phyloP scores from a whole-genome alignment of 2,888 invertebrate species.

The Camptogramma bilineatum region DNA sequence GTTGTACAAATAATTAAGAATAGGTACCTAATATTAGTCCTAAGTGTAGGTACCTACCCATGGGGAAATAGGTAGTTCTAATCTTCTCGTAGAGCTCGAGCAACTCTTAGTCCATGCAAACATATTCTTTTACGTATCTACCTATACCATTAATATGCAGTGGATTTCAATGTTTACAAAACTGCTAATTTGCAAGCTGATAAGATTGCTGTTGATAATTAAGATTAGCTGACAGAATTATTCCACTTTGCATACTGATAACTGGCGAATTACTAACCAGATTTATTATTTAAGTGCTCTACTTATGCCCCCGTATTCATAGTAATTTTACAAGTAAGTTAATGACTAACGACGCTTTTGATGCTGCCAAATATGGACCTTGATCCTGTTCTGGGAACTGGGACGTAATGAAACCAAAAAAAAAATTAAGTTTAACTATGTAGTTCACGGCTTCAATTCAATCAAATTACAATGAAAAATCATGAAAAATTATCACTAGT shows the following conservation, averaged over 20 bases:
- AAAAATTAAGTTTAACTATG: too few species aligned
- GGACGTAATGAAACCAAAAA: too few species aligned
- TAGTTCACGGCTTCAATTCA: too few species aligned
- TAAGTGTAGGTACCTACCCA: too few species aligned
- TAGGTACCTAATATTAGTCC: too few species aligned
- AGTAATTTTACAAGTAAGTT: not conserved
- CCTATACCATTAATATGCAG: not conserved
- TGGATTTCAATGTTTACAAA: constrained; percentile 21
- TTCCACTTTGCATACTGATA: constrained; percentile 63
- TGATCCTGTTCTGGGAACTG: not conserved
- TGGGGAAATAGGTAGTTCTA: too few species aligned
- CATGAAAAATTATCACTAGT: too few species aligned
- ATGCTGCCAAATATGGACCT: not conserved
- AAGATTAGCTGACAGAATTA: constrained; percentile 77
- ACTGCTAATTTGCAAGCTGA: constrained; percentile 45
- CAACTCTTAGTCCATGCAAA: not conserved
- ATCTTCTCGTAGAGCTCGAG: not conserved
- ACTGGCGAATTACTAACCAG: constrained; percentile 47
- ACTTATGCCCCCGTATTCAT: constrained; percentile 15
- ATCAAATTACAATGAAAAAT: too few species aligned
- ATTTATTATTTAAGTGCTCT: constrained; percentile 39
- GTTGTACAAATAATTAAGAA: too few species aligned
- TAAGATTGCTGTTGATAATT: constrained; percentile 66
- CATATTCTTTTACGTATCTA: not conserved
- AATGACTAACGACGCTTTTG: not conserved